Conservation (phyloP, 2,797 vertebrate genomes). For the Dromococcyx pavoninus region DNA sequence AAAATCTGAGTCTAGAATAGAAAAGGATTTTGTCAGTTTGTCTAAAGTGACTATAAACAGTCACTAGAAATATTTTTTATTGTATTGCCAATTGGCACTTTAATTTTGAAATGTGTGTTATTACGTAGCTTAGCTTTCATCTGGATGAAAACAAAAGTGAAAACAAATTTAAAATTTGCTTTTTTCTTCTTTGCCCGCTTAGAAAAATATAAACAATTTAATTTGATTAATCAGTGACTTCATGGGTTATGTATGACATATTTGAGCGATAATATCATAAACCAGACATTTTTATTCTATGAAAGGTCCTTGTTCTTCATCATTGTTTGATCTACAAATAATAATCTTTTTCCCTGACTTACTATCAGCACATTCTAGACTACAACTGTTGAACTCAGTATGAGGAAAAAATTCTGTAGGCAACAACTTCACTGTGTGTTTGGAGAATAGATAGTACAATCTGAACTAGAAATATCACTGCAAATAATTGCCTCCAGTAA, state of each 20-base stretch:
- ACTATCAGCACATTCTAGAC: neutral
- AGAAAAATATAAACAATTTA: too few relatives aligned
- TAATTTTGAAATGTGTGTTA: neutral
- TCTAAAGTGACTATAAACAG: neutral
- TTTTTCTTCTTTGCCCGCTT: neutral
- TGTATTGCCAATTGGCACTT: neutral
- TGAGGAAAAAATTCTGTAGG: neutral
- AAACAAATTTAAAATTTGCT: neutral
- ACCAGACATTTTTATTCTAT: neutral
- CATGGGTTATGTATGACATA: neutral
- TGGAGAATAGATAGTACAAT: neutral
- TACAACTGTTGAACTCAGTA: neutral
- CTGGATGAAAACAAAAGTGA: neutral
- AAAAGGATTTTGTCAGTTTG: neutral
- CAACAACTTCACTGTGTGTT: neutral
- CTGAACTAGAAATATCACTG: neutral
- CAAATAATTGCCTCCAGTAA: neutral
- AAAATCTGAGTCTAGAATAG: neutral
- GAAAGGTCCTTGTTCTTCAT: neutral
- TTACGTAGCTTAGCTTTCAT: neutral
- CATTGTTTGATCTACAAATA: neutral
- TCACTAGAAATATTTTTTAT: neutral
- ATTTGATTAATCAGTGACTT: too few relatives aligned
- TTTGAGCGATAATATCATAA: neutral
- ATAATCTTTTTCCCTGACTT: neutral